Evolutionary conservation across 2,113 vertebrate species (phyloP), one percentile per base, ranked within the genome.

Genomic region (Amphiprion percula): DNA sequence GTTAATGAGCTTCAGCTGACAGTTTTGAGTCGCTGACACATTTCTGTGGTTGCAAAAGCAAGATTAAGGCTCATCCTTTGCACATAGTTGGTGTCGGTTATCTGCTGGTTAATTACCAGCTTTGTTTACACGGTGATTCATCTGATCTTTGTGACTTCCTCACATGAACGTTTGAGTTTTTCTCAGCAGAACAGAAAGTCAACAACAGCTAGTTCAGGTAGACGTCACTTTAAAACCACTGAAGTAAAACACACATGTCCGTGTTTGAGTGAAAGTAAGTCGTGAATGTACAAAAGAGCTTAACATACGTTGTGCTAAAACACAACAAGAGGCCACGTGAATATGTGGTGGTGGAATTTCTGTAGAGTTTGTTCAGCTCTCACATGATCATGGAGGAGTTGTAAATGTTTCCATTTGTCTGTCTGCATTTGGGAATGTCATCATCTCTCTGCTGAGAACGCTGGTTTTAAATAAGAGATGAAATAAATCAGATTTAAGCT

Each of bases 391-490:
- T 9, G 56, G 19, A 10, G 12, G 26, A 33, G 53, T 23, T 21
- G 74, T 66, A 63, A 87, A 80, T 30, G 62, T 89, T 91, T 91
- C 85, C 82, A 19, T 77, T 70, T 0, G n/a, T 68, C 63, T 44
- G 75, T 74, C 39, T 68, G 68, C 28, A 11, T 70, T 74, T 44
- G 65, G 59, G 68, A 53, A 78, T 46, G 30, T 68, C 67, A 23
- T 61, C 1, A 11, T 30, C 39, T 68, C 9, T 17, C 21, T 59
- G 2, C 4, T 5, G 24, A 9, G 0, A 26, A 26, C 0, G 19
- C 41, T 62, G 50, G 8, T 62, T 67, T 79, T 74, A 11, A 71
- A 76, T 64, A 17, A 75, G 21, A 61, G 19, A 24, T 21, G 68
- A 41, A 59, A 37, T 46, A 44, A 66, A 44, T 28, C 19, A 68